Percentiles rank a stretch among this genome's conserved stretches.
Conservation (phyloP, 2,113 vertebrate species). For the Entelurus aequoreus region DNA sequence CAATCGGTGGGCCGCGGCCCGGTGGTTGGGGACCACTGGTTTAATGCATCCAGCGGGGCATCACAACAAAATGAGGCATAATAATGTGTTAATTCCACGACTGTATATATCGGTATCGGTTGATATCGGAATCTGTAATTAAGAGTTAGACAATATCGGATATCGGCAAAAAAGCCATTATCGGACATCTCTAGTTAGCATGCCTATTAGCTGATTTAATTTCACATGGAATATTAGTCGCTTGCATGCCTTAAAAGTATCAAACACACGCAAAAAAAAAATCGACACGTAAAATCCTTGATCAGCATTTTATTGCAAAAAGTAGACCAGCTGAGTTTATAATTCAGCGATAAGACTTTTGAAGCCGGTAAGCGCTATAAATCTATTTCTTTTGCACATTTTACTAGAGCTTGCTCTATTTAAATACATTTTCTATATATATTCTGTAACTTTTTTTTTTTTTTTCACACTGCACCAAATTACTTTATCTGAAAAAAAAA, state of each 20-base stretch:
- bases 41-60: no score
- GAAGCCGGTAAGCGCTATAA: not conserved
- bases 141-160: no score
- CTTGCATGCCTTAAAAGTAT: no score
- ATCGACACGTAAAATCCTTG: not conserved
- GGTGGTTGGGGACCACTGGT: no score
- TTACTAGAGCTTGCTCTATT: conserved; percentile 13
- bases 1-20: no score
- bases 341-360: conserved; percentile 17
- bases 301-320: conserved; percentile 40
- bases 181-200: not conserved
- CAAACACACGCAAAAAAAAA: no score
- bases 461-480: conserved; percentile 5
- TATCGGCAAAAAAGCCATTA: no score
- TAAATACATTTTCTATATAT: conserved; percentile 47
- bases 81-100: no score
- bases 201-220: not conserved
- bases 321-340: conserved; percentile 2
- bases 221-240: no score
- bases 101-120: no score
- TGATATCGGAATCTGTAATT: no score
- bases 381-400: conserved; percentile 16
- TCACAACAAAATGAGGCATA: no score
- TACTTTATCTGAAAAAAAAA: not conserved
- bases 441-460: conserved; percentile 26